A percentile compares a stretch with the other conserved stretches of the same genome.
phyloP scores from a whole-genome alignment of 2,888 invertebrate genomes.

The Eupsilia transversa region DNA sequence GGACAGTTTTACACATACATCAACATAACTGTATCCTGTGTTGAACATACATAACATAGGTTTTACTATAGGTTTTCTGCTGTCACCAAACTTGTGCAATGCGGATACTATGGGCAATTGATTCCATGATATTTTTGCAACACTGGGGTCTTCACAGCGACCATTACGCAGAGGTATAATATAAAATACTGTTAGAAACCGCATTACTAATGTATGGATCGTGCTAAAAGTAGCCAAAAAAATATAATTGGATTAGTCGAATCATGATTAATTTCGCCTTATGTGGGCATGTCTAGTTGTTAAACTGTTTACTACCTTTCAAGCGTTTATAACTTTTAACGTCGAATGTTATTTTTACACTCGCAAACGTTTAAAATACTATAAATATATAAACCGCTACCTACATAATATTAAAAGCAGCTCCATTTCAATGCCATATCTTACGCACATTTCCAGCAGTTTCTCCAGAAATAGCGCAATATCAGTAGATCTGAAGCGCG shows the following conservation, averaged over 20 bases:
- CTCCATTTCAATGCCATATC: conserved; percentile 35
- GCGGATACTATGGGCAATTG: background rate
- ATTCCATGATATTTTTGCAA: background rate
- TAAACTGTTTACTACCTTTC: conserved; percentile 25
- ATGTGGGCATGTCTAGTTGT: background rate
- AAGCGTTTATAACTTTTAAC: background rate
- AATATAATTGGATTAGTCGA: background rate
- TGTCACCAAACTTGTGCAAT: conserved; percentile 15
- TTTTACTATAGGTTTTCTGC: conserved; percentile 6
- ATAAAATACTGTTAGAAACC: background rate
- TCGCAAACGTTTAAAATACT: background rate
- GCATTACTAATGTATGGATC: background rate
- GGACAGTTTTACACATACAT: conserved; percentile 4
- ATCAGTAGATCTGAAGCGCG: conserved; percentile 48
- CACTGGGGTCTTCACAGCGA: background rate
- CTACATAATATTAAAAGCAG: conserved; percentile 13
- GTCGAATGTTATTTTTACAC: background rate
- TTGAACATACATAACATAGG: background rate
- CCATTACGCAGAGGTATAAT: background rate
- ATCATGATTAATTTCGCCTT: background rate
- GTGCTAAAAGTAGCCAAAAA: conserved; percentile 2
- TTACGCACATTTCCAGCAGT: conserved; percentile 42
- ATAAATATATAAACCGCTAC: background rate
- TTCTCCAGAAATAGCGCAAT: conserved; percentile 45
- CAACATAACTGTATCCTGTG: conserved; percentile 1